Evolutionary conservation across 2,888 invertebrate species (phyloP), one percentile per base, ranked within the genome.

Genomic region (Margaritifera margaritifera): DNA sequence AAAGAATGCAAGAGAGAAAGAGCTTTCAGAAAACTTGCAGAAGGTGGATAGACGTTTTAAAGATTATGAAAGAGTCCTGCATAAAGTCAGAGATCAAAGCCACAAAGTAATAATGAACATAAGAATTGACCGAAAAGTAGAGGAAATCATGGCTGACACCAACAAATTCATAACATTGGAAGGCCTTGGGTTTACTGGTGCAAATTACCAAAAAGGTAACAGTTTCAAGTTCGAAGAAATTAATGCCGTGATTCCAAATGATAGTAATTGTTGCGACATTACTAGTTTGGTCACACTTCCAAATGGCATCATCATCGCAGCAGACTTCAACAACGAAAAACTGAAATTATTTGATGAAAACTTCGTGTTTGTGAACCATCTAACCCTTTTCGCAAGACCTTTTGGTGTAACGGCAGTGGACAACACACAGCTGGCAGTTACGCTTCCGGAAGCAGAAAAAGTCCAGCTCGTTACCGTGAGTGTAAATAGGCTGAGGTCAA

Each of bases 271-370:
- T 4, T 77, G 77, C 51, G 71, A 74, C 55, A 53, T 77, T n/a
- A 77, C 74, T 42, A 72, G 74, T 18, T 65, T 70, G 22, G 77
- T 69, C 19, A 62, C 69, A 25, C 22, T 77, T 50, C 67, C 59
- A 6, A 74, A 72, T 54, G 77, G 77, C 3, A 61, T 72, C 62
- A 71, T 77, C 11, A 72, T 64, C 2, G 60, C 72, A 19, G 77
- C 77, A 6, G 77, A 77, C 42, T 77, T 74, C 52, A 72, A 74
- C 56, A 77, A 77, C 59, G 74, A 77, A 54, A 74, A 65, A 52
- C 74, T 77, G 5, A 77, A 77, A 57, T 51, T 77, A 19, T 77
- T 77, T 64, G 77, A 77, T 57, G 72, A 74, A 6, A 77, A 74
- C 58, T 67, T 77, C 20, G 74, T 72, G 55, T 68, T 74, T 5